Evolutionary conservation across 2,888 invertebrate species (phyloP).

Genomic region (Byasa hedistus): DNA sequence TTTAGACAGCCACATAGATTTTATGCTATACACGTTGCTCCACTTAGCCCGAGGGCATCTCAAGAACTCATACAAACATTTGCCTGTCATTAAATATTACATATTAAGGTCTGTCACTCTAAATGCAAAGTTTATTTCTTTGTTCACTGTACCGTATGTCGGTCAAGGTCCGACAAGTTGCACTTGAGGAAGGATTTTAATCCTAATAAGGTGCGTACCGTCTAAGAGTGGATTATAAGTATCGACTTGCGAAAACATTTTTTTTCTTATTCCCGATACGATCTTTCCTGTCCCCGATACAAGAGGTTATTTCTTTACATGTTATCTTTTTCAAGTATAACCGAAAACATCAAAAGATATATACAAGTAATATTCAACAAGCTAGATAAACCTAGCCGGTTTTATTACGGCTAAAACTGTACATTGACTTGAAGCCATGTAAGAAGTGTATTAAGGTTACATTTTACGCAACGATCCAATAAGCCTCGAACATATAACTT

Average conservation of each 20-base stretch:
- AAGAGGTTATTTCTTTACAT: too few species aligned
- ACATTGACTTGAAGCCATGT: constrained; percentile 2
- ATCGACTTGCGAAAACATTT: constrained; percentile 5
- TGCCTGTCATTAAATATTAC: neutral
- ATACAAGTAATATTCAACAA: too few species aligned
- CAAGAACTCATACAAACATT: too few species aligned
- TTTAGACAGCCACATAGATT: too few species aligned
- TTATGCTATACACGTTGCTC: too few species aligned
- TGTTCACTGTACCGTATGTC: neutral
- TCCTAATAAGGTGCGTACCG: neutral
- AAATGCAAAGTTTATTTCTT: constrained; percentile 20
- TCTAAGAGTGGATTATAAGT: constrained; percentile 12
- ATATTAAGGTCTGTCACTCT: constrained; percentile 16
- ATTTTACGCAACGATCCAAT: neutral
- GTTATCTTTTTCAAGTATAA: too few species aligned
- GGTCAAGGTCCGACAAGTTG: constrained; percentile 14
- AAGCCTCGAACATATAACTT: too few species aligned
- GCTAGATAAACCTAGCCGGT: too few species aligned
- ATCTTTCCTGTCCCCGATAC: constrained; percentile 14
- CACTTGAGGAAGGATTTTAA: constrained; percentile 9
- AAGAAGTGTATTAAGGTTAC: neutral
- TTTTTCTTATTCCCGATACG: constrained; percentile 1
- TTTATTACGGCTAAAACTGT: too few species aligned
- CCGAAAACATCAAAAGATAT: too few species aligned
- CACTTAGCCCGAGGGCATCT: too few species aligned